These are phyloP conservation scores for Phrynocephalus forsythii DNA, from an alignment of 2,797 vertebrate genomes.

Conservation along the genomic window DNA sequence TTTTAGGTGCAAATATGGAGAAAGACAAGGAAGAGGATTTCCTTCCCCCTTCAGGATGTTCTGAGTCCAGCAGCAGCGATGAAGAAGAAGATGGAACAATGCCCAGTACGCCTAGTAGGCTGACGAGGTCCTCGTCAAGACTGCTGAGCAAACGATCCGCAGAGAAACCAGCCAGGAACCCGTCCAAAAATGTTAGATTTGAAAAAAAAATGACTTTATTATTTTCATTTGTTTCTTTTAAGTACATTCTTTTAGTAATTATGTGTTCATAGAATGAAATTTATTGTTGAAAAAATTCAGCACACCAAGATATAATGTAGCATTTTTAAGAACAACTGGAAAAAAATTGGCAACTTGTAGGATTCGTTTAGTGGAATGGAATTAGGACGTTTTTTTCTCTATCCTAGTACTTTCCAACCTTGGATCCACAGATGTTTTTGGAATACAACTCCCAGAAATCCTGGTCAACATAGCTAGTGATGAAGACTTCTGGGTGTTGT, in stretches of 20 bases:
- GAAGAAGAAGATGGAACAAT: constrained; percentile 77
- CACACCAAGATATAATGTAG: too few relatives aligned
- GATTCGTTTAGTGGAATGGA: background rate
- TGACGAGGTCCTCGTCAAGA: constrained; percentile 68
- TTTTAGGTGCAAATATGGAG: constrained; percentile 69
- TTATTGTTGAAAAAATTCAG: background rate
- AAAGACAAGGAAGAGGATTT: constrained; percentile 56
- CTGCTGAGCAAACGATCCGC: constrained; percentile 64
- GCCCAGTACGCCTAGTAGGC: constrained; percentile 54
- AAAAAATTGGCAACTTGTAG: background rate
- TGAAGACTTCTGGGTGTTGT: too few relatives aligned
- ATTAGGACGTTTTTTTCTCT: background rate
- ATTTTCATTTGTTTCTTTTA: background rate
- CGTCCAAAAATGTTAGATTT: constrained; percentile 80
- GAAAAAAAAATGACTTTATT: background rate
- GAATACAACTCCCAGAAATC: too few relatives aligned
- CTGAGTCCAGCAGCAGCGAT: constrained; percentile 79
- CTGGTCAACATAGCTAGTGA: too few relatives aligned
- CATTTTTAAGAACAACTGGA: background rate
- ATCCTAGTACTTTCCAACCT: too few relatives aligned
- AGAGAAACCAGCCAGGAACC: constrained; percentile 77
- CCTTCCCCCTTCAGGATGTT: constrained; percentile 64
- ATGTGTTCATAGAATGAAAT: background rate
- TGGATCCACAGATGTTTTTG: too few relatives aligned
- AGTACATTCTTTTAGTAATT: background rate